Evolutionary conservation across 2,113 vertebrate species (phyloP).

Genomic region (Panthera leo): DNA sequence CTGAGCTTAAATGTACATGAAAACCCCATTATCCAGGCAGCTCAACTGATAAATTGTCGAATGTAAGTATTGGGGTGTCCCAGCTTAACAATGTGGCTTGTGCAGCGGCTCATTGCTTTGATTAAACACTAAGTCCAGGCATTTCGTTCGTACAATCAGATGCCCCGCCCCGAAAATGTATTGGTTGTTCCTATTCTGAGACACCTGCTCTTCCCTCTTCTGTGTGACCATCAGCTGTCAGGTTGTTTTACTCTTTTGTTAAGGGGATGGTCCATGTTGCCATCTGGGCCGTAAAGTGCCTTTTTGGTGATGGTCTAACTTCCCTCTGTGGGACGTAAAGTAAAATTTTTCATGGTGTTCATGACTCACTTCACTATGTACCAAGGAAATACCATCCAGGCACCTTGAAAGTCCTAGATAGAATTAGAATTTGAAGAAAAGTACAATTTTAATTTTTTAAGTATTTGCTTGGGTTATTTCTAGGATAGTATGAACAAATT

Average conservation of each 20-base stretch:
- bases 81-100: not conserved
- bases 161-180: rapidly evolving
- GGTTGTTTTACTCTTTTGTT: not conserved
- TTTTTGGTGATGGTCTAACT: no score
- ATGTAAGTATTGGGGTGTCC: not conserved
- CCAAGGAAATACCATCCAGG: not conserved
- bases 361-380: not conserved
- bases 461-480: not conserved
- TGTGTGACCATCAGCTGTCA: rapidly evolving
- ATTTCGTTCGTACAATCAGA: rapidly evolving
- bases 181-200: rapidly evolving
- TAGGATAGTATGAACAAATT: constrained; percentile 77
- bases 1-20: not conserved
- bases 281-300: not conserved
- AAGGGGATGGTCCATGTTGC: rapidly evolving
- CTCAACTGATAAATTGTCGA: not conserved
- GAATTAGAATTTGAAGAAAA: not conserved
- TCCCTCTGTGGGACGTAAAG: not conserved
- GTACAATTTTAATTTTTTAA: not conserved
- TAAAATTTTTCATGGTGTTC: not conserved
- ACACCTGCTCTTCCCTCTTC: not conserved
- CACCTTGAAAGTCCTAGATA: not conserved
- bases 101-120: not conserved
- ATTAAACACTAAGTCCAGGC: not conserved
- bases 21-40: not conserved